phyloP scores from a whole-genome alignment of 2,113 vertebrate species.

The Thamnophis sirtalis region DNA sequence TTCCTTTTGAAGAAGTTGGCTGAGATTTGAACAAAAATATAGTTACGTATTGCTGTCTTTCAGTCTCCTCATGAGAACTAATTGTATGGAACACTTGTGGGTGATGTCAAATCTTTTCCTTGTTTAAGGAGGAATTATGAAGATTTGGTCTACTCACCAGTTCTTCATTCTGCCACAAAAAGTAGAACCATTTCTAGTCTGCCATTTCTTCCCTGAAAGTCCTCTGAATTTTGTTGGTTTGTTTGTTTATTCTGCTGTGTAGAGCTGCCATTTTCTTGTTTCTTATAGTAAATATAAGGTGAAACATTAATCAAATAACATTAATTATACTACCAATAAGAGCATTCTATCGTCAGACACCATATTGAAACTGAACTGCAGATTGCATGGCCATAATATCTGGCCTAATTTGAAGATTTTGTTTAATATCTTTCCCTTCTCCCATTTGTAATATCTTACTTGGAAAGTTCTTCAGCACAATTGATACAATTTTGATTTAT shows the following conservation, averaged over 20 bases:
- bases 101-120: not conserved
- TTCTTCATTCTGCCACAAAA: not conserved
- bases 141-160: not conserved
- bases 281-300: not conserved
- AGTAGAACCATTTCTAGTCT: not conserved
- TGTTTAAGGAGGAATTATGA: not conserved
- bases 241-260: not conserved
- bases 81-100: not conserved
- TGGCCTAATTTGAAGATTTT: not conserved
- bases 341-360: not conserved
- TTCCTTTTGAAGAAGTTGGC: not conserved
- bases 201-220: not conserved
- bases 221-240: not conserved
- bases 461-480: not conserved
- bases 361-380: not conserved
- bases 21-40: not conserved
- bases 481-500: not conserved
- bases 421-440: not conserved
- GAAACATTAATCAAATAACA: not conserved
- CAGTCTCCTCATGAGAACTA: not conserved
- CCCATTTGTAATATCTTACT: not conserved
- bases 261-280: not conserved
- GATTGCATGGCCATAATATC: not conserved
- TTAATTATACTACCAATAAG: not conserved
- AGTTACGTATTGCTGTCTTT: not conserved